A percentile compares a stretch with the other conserved stretches of the same genome.
These are phyloP conservation scores for Diceros bicornis DNA, from an alignment of 2,797 vertebrate species.

Conservation along the genomic window DNA sequence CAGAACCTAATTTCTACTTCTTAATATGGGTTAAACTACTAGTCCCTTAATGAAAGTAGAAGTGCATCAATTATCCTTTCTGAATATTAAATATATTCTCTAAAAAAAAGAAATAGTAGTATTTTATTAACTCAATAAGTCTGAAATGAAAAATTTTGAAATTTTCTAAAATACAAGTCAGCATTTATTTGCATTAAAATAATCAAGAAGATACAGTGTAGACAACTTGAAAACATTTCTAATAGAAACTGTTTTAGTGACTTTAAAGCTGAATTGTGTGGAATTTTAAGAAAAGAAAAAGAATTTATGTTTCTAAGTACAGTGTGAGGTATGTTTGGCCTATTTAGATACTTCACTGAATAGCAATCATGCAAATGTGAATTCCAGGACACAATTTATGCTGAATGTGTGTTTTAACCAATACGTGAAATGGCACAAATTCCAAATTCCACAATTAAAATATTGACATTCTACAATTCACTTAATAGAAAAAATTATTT, in stretches of 20 bases:
- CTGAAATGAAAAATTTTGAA: neutral
- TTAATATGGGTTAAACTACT: neutral
- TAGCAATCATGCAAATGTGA: neutral
- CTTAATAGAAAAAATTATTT: constrained; percentile 16
- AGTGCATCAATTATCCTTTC: neutral
- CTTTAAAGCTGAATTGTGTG: neutral
- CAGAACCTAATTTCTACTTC: neutral
- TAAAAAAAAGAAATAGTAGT: neutral
- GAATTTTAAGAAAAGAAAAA: constrained; percentile 8
- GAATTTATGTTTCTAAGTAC: neutral
- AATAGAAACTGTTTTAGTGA: neutral
- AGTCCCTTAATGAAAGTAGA: neutral
- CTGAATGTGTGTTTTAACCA: neutral
- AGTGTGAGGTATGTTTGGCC: neutral
- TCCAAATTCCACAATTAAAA: neutral
- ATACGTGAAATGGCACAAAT: neutral
- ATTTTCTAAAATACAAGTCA: neutral
- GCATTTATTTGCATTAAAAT: neutral
- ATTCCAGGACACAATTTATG: neutral
- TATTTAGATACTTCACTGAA: neutral
- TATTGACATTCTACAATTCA: neutral
- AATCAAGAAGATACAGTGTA: neutral
- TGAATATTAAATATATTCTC: neutral
- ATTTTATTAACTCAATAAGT: neutral
- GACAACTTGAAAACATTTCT: neutral